These are phyloP conservation scores for Diorhabda elongata DNA, from an alignment of 1,140 invertebrate species.

Conservation along the genomic window DNA sequence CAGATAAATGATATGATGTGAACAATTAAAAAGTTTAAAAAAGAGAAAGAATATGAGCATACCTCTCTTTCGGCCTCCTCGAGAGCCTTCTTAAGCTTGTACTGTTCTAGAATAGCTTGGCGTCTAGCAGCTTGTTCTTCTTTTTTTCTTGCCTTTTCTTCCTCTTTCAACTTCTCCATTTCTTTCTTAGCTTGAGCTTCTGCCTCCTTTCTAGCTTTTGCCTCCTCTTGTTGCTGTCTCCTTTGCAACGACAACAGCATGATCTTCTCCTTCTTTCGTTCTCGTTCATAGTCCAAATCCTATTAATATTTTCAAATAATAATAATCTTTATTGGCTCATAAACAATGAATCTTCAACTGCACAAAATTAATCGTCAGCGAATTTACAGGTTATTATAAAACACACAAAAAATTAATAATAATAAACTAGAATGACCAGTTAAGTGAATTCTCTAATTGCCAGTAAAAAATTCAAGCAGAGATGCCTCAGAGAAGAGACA, in stretches of 20 bases:
- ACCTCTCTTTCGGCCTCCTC: conserved; percentile 89
- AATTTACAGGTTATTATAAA: too few species aligned
- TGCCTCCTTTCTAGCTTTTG: conserved; percentile 76
- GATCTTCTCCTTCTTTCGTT: conserved; percentile 83
- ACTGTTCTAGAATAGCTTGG: conserved; percentile 86
- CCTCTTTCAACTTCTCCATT: conserved; percentile 77
- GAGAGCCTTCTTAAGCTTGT: conserved; percentile 90
- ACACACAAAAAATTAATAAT: too few species aligned
- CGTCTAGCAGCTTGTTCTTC: conserved; percentile 84
- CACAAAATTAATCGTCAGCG: too few species aligned
- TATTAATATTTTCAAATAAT: conserved; percentile 41
- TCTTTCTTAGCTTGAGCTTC: conserved; percentile 75
- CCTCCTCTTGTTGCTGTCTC: conserved; percentile 84
- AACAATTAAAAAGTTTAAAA: background rate
- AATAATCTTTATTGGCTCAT: too few species aligned
- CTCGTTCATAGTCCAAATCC: conserved; percentile 82
- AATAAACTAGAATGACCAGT: too few species aligned
- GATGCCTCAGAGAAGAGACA: too few species aligned
- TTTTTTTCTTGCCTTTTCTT: conserved; percentile 80
- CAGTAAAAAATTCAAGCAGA: too few species aligned
- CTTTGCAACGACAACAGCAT: conserved; percentile 81
- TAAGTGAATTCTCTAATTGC: too few species aligned
- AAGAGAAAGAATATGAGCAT: conserved; percentile 19
- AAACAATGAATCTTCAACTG: too few species aligned
- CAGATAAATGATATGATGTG: too few species aligned